Evolutionary conservation across 2,888 invertebrate species (phyloP), one percentile per base, ranked within the genome.

Genomic region (Graphium colonna): DNA sequence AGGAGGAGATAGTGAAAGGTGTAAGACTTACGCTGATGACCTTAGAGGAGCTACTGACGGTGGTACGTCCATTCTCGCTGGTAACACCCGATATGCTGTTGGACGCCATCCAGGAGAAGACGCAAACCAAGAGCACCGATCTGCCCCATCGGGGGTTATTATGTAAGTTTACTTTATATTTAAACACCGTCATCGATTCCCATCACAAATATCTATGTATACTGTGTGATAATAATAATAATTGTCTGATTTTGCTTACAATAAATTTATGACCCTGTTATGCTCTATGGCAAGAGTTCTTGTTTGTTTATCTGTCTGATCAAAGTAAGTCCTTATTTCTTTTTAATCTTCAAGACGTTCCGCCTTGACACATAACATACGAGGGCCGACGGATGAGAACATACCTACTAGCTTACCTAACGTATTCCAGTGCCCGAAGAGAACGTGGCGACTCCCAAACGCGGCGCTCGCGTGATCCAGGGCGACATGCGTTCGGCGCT

Each of bases 91-190:
- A 99, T 79, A 93, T 94, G 73, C 92, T 99, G 65, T 92, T 99
- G 13, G 99, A 99, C 86, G 98, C 98, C 45, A 98, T 99, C 59
- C 95, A 96, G 65, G 94, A 95, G 69, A 94, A 95, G 73, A 96
- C 94, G 18, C 94, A 94, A 73, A 94, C 93, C 53, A 91, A 94
- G 57, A 94, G 94, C 78, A 94, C 94, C 49, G 94, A 94, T 59
- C 91, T 98, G 52, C 93, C 93, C 47, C 97, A 98, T 79, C 91
- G 98, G 39, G 98, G 98, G 38, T 91, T 94, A 58, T 79, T 97
- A 52, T 79, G 95, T 94, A 76, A 86, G 91, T 87, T 17, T 31
- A n/a, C n/a, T n/a, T n/a, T n/a, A n/a, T n/a, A n/a, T n/a, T n/a
- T n/a, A n/a, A n/a, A n/a, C n/a, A n/a, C n/a, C n/a, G n/a, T n/a